phyloP scores from a whole-genome alignment of 2,888 invertebrate genomes.

The Hirtodrosophila histrioides region DNA sequence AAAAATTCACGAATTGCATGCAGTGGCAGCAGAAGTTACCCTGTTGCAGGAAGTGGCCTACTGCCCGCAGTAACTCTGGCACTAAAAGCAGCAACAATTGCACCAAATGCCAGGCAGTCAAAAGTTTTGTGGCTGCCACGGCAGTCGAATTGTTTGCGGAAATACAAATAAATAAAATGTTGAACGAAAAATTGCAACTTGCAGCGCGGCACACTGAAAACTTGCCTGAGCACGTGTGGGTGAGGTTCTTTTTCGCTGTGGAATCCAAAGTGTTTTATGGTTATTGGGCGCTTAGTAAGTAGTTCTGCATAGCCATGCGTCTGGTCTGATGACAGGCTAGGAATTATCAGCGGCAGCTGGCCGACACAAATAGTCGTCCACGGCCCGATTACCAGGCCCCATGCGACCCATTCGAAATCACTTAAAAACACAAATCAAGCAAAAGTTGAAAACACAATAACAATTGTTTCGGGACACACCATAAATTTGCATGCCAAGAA shows the following conservation, averaged over 20 bases:
- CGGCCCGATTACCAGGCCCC: slow-evolving; percentile 53
- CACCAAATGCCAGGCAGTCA: slow-evolving; percentile 50
- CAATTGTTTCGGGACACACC: slow-evolving; percentile 81
- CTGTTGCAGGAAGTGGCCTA: slow-evolving; percentile 73
- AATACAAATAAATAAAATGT: slow-evolving; percentile 73
- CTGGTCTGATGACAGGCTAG: slow-evolving; percentile 66
- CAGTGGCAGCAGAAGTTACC: slow-evolving; percentile 44
- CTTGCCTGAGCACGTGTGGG: slow-evolving; percentile 15
- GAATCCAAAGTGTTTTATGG: slow-evolving; percentile 68
- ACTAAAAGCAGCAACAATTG: slow-evolving; percentile 15
- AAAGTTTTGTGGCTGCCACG: slow-evolving; percentile 65
- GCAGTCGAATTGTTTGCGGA: slow-evolving; percentile 73
- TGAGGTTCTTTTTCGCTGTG: slow-evolving; percentile 8
- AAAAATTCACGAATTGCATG: slow-evolving; percentile 75
- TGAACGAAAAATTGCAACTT: slow-evolving; percentile 47
- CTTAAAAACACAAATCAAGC: slow-evolving; percentile 80
- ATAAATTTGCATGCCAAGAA: slow-evolving; percentile 81
- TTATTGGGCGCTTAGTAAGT: slow-evolving; percentile 68
- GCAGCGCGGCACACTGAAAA: slow-evolving; percentile 12
- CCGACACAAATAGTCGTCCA: slow-evolving; percentile 58
- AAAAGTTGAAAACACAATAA: slow-evolving; percentile 80
- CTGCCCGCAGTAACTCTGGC: slow-evolving; percentile 52
- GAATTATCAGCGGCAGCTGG: slow-evolving; percentile 69
- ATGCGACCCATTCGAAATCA: slow-evolving; percentile 77
- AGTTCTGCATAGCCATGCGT: slow-evolving; percentile 53